Evolutionary conservation across 1,140 invertebrate species (phyloP).

Genomic region (Temnothorax longispinosus): DNA sequence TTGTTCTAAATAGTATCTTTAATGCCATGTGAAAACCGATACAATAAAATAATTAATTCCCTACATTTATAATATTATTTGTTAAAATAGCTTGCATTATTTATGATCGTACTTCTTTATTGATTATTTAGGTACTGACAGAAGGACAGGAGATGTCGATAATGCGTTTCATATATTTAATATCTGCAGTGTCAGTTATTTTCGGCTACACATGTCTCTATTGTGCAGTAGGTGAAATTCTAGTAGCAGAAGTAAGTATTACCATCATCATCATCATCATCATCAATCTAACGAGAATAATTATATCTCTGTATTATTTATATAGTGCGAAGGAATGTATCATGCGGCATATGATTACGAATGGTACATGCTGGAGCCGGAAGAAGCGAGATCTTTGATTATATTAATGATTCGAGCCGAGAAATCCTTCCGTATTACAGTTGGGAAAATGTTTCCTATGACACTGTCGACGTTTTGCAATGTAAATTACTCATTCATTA

Average conservation of each 20-base stretch:
- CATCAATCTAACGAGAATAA: no score
- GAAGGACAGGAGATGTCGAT: background rate
- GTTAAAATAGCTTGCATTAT: no score
- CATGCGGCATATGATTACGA: background rate
- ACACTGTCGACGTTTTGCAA: conserved; percentile 37
- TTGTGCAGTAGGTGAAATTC: conserved; percentile 35
- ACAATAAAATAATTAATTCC: no score
- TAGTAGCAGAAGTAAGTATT: conserved; percentile 42
- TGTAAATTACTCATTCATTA: background rate
- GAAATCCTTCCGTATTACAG: conserved; percentile 9
- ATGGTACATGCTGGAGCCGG: background rate
- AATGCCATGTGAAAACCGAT: no score
- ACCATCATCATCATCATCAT: no score
- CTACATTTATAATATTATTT: no score
- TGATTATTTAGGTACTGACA: background rate
- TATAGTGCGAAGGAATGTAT: conserved; percentile 17
- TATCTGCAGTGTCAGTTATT: background rate
- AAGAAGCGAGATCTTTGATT: conserved; percentile 2
- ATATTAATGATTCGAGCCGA: conserved; percentile 15
- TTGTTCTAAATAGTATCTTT: no score
- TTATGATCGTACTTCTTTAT: background rate
- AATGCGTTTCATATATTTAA: conserved; percentile 2
- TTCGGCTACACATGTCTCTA: conserved; percentile 25
- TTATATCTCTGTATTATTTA: background rate
- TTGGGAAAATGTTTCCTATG: conserved; percentile 48